Conservation (phyloP, 2,888 invertebrate genomes). For the Drosophila vallismaia region DNA sequence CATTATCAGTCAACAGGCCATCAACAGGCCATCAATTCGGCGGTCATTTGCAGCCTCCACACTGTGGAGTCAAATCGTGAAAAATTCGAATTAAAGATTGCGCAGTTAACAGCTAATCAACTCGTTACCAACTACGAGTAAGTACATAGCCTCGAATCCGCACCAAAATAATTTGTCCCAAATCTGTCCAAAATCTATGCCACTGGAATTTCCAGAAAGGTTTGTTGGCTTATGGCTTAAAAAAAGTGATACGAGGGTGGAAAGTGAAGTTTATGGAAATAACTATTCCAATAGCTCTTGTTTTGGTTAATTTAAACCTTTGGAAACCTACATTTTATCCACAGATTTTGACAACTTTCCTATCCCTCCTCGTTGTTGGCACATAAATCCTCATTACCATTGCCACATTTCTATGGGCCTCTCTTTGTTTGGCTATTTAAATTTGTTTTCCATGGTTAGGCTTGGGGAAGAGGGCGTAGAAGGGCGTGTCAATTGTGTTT, state of each 20-base stretch:
- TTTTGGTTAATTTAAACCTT: no score
- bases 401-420: background rate
- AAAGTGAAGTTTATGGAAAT: background rate
- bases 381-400: background rate
- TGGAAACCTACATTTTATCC: no score
- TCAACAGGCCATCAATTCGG: constrained; percentile 28
- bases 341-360: background rate
- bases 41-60: constrained; percentile 25
- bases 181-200: background rate
- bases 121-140: constrained; percentile 59
- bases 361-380: background rate
- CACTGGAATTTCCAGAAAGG: background rate
- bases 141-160: background rate
- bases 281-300: no score
- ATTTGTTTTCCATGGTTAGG: constrained; percentile 15
- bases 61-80: constrained; percentile 1
- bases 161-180: background rate
- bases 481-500: constrained; percentile 60
- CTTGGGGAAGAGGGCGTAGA: no score
- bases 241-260: constrained; percentile 24
- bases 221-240: background rate
- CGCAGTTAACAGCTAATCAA: constrained; percentile 64
- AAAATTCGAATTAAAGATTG: constrained; percentile 36
- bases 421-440: constrained; percentile 15
- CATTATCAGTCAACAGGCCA: constrained; percentile 61